A percentile compares a stretch with the other conserved stretches of the same genome.
Evolutionary conservation across 2,797 vertebrate genomes (phyloP).

Genomic region (Lophotriccus pileatus): DNA sequence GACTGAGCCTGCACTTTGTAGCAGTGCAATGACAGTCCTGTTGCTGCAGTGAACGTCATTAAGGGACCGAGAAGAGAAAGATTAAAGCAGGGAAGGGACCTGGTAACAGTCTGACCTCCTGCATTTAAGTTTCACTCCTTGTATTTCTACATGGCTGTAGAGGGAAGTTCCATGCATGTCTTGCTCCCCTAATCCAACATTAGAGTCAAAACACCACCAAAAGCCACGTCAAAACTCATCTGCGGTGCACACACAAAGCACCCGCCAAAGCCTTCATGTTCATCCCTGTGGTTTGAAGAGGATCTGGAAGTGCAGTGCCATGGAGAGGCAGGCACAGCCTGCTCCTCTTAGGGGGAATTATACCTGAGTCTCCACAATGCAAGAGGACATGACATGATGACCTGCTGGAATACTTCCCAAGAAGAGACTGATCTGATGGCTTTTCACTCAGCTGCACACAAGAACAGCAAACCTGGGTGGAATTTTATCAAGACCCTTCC

Average conservation of each 20-base stretch:
- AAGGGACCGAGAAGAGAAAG: background rate
- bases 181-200: background rate
- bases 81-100: background rate
- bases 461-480: background rate
- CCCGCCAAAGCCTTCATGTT: background rate
- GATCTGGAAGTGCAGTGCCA: background rate
- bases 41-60: background rate
- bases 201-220: background rate
- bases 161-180: accelerated
- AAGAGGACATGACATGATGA: background rate
- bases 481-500: background rate
- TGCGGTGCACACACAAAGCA: background rate
- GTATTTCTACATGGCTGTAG: accelerated
- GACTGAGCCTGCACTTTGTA: background rate
- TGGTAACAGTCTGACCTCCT: background rate
- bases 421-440: background rate
- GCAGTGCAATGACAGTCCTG: background rate
- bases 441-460: background rate
- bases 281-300: background rate
- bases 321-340: background rate
- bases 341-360: background rate
- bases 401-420: background rate
- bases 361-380: background rate
- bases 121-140: background rate
- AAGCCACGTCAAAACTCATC: background rate